phyloP scores from a whole-genome alignment of 2,113 vertebrate genomes.

The Engystomops pustulosus region DNA sequence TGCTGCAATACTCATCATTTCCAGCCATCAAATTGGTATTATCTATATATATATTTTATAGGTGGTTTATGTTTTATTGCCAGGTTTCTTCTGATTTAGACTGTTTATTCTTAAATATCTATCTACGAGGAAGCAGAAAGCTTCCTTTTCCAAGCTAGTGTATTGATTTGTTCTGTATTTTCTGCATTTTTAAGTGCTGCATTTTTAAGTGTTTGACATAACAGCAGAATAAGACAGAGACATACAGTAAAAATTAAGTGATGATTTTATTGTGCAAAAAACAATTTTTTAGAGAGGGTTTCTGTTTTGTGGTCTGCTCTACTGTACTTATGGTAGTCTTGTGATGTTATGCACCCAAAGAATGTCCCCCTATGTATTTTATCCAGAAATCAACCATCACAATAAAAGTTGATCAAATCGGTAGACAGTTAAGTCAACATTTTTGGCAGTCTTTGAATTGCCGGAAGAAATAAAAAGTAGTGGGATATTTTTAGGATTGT shows the following conservation, averaged over 20 bases:
- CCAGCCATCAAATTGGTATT: slow-evolving; percentile 1
- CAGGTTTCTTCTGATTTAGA: background rate
- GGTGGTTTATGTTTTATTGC: background rate
- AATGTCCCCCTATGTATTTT: too few species aligned
- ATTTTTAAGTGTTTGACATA: background rate
- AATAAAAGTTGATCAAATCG: too few species aligned
- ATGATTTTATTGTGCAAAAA: background rate
- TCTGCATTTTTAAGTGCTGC: background rate
- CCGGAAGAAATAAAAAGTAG: too few species aligned
- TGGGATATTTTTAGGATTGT: too few species aligned
- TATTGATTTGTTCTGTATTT: background rate
- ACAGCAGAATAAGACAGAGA: background rate
- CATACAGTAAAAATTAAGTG: slow-evolving; percentile 6
- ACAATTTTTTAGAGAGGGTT: background rate
- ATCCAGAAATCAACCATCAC: too few species aligned
- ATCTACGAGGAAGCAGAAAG: background rate
- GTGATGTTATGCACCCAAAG: background rate
- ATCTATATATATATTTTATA: background rate
- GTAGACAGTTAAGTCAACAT: too few species aligned
- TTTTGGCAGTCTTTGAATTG: too few species aligned
- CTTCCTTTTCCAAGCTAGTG: background rate
- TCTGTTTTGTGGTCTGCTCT: background rate
- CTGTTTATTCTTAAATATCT: background rate
- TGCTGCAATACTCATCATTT: slow-evolving; percentile 10
- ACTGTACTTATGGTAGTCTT: background rate